Evolutionary conservation across 2,113 vertebrate genomes (phyloP).

Genomic region (Urocitellus parryii): DNA sequence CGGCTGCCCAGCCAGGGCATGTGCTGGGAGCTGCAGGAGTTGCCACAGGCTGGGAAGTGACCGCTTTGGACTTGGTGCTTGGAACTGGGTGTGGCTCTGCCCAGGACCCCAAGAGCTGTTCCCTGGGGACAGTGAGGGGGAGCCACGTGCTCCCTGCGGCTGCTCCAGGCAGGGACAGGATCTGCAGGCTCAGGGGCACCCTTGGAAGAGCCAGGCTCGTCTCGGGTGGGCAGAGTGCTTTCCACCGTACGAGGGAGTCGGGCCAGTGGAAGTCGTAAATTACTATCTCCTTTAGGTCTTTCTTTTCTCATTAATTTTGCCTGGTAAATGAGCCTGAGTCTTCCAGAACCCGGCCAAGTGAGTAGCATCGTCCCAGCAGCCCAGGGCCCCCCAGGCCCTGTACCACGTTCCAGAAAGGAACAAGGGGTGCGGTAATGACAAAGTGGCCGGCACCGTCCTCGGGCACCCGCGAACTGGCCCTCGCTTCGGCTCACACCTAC

Average conservation of each 20-base stretch:
- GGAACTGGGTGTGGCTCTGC: not conserved
- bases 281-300: constrained; percentile 83
- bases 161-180: not conserved
- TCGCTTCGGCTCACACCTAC: fast-evolving
- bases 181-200: fast-evolving
- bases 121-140: fast-evolving
- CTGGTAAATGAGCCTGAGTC: constrained; percentile 80
- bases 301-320: constrained; percentile 86
- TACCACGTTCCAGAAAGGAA: constrained; percentile 23
- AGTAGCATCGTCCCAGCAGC: constrained; percentile 70
- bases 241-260: fast-evolving
- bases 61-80: not conserved
- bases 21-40: not conserved
- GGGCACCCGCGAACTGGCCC: constrained; percentile 59
- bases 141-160: fast-evolving
- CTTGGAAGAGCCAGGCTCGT: fast-evolving
- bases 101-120: not conserved
- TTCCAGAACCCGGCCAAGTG: constrained; percentile 77
- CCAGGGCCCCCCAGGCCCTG: constrained; percentile 46
- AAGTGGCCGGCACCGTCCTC: constrained; percentile 47
- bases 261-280: constrained; percentile 79
- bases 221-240: fast-evolving
- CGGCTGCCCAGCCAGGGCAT: fast-evolving
- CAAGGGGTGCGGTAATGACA: constrained; percentile 29
- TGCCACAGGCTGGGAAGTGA: fast-evolving